Evolutionary conservation across 2,113 vertebrate species (phyloP).

Genomic region (Lampris incognitus): DNA sequence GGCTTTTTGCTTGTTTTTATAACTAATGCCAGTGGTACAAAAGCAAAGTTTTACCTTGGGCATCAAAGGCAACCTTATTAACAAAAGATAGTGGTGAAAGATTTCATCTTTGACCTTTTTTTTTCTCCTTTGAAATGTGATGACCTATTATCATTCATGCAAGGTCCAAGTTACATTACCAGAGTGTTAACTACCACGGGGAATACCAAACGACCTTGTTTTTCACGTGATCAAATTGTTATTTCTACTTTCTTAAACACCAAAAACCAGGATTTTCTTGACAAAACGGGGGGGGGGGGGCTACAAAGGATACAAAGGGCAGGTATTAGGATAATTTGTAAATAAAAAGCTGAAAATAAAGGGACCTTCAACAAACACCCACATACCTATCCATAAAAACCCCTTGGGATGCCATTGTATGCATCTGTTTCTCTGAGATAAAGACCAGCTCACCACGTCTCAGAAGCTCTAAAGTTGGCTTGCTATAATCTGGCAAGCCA

Average conservation of each 20-base stretch:
- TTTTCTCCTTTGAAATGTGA: background rate
- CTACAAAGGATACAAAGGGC: constrained; percentile 17
- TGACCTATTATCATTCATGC: background rate
- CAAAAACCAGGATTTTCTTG: constrained; percentile 9
- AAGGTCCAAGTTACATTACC: background rate
- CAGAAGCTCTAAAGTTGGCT: constrained; percentile 69
- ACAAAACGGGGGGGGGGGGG: background rate
- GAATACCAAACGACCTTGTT: constrained; percentile 1
- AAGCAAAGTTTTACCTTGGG: too few species aligned
- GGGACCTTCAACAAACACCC: constrained; percentile 56
- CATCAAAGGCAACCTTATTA: too few species aligned
- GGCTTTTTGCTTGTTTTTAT: background rate
- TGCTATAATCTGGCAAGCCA: constrained; percentile 59
- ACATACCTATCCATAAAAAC: constrained; percentile 63
- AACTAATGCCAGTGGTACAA: background rate
- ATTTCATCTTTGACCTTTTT: too few species aligned
- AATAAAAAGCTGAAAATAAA: constrained; percentile 55
- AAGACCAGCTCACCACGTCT: constrained; percentile 56
- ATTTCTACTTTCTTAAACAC: background rate
- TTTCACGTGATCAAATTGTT: constrained; percentile 8
- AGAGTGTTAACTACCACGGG: background rate
- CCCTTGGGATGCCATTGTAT: constrained; percentile 63
- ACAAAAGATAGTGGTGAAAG: too few species aligned
- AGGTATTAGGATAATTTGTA: constrained; percentile 56
- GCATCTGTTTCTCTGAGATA: constrained; percentile 75